Base-by-base conservation (phyloP, 2,113 vertebrate genomes). In the Illadopsis cleaveri region DNA sequence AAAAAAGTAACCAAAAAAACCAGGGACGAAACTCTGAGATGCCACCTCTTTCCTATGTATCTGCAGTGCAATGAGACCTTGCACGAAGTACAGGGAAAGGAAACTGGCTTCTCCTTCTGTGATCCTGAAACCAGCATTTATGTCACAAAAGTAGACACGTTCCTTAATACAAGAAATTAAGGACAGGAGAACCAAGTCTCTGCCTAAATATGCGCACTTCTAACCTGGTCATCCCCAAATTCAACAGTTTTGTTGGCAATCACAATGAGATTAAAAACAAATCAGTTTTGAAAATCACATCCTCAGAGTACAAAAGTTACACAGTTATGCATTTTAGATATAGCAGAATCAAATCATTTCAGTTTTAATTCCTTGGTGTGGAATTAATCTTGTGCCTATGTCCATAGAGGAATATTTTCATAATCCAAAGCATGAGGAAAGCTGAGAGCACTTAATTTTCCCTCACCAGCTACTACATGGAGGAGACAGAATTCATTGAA, bases 1-100 rank as follows among this genome's bases (percentile, higher is more conserved):
- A 97, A 98, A 90, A 72, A 82, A 93, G 70, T 82, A 95, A 97
- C 95, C 94, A 96, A 93, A 25, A 57, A 58, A 15, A 15, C 4
- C 0, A 0, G 60, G 69, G 50, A 77, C 87, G 83, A 95, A 97
- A 96, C 80, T 95, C 94, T 50, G 86, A 96, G 90, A 95, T 89
- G 69, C 40, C 40, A 65, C 40, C 45, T 96, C 53, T 87, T 89
- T 58, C 88, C 44, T 82, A 12, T 71, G 23, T 11, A 2, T 60
- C 15, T 75, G 60, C 57, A 56, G 27, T 31, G 24, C 6, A 61
- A 50, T 28, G 44, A 94, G 54, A 89, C 68, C 76, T 94, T 68
- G 44, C 77, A 93, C 11, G 42, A 71, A 94, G 37, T 76, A 85
- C 50, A 30, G 11, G 68, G 48, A 85, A 92, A 91, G 51, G 78